Evolutionary conservation across 2,797 vertebrate species (phyloP), one percentile per base, ranked within the genome.

Genomic region (Enteromius fasciolatus): DNA sequence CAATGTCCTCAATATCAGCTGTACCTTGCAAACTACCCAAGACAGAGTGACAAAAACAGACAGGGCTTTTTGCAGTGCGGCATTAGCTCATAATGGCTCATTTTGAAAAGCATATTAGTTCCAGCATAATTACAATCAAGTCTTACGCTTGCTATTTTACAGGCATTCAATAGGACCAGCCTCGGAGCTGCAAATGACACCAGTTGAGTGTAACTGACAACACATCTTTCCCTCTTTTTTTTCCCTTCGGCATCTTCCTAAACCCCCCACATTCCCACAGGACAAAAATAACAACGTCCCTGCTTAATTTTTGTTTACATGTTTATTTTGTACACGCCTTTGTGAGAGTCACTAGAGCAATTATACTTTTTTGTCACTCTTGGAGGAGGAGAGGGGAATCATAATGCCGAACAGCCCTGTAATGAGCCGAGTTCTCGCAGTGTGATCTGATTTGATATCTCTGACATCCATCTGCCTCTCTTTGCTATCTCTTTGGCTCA

Each of bases 81-180:
- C 93, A 94, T 94, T 94, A 94, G 93, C 93, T 94, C 94, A 94
- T 95, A 95, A 95, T 94, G 94, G 93, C 94, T 94, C 93, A 93
- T 95, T 95, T 94, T 93, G 93, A 94, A 94, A 95, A 95, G 94
- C 94, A 93, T 93, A 94, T 95, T 95, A 95, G 94, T 95, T 95
- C 94, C 94, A 95, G 94, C 93, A 94, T 95, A 95, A 95, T 95
- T 93, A 95, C 94, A 94, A 95, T 94, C 93, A 92, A 93, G 92
- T 93, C 94, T 94, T 90, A 89, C 87, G 90, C 93, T 93, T 89
- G 86, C 90, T 93, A 91, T 93, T 94, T 94, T 92, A 90, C 91
- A 94, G 89, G 90, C 94, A 90, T 94, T 93, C 91, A 92, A 90
- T 84, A 90, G 90, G 93, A 93, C 93, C 91, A 93, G 93, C 92